These are phyloP conservation scores for Taxidea taxus DNA, from an alignment of 2,113 vertebrate species.

Conservation along the genomic window DNA sequence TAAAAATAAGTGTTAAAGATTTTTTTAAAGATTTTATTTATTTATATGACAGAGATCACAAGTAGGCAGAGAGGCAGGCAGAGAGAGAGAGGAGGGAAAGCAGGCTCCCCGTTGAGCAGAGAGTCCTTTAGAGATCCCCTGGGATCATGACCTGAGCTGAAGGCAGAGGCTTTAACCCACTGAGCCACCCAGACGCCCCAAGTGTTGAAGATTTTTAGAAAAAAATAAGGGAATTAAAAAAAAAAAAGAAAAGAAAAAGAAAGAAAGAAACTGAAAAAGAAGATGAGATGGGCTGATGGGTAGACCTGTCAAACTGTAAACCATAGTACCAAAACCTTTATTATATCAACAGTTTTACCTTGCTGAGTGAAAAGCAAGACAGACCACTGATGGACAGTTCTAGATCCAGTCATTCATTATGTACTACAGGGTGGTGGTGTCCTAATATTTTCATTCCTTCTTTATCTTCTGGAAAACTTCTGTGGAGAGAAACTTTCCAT, in stretches of 20 bases:
- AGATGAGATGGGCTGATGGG: background rate
- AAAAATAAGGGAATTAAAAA: background rate
- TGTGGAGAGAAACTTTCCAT: background rate
- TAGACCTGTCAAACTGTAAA: background rate
- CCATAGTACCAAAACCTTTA: background rate
- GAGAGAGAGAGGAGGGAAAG: no score
- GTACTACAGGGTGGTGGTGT: no score
- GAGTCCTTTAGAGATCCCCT: no score
- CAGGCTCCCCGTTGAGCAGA: no score
- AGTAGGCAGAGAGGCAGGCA: no score
- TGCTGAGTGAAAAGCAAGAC: background rate
- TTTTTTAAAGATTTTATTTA: no score
- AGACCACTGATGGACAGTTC: background rate
- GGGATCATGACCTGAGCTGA: no score
- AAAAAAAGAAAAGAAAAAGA: rapidly evolving
- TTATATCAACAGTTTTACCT: background rate
- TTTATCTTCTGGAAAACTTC: background rate
- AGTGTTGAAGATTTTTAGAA: background rate
- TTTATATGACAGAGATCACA: no score
- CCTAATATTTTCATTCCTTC: background rate
- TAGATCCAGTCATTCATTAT: background rate
- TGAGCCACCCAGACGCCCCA: no score
- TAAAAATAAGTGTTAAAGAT: background rate
- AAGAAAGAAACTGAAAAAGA: background rate
- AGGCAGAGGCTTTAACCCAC: no score